These are phyloP conservation scores for Marmota monax DNA, from an alignment of 2,113 vertebrate species.

Conservation along the genomic window DNA sequence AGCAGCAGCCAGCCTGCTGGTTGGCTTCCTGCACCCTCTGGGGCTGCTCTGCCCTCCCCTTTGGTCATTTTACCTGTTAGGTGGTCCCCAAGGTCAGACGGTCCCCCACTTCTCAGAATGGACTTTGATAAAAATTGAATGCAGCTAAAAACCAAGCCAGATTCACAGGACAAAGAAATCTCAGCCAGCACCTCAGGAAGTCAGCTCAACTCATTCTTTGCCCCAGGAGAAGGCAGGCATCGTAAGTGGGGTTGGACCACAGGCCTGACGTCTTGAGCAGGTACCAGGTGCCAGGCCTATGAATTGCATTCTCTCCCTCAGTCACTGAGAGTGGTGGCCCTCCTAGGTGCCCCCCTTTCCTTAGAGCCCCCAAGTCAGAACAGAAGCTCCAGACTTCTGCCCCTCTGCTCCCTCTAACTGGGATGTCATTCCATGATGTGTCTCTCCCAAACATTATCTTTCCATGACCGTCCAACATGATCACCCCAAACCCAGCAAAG, in stretches of 20 bases:
- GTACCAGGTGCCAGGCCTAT: rapidly evolving
- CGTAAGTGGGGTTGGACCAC: background rate
- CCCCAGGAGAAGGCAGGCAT: background rate
- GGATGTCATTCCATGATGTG: rapidly evolving
- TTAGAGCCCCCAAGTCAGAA: background rate
- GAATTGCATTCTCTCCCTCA: background rate
- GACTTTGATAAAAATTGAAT: conserved; percentile 71
- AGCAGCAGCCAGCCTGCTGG: background rate
- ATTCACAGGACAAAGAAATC: background rate
- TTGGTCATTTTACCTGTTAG: conserved; percentile 41
- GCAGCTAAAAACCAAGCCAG: conserved; percentile 56
- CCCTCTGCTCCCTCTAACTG: background rate
- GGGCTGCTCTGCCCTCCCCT: background rate
- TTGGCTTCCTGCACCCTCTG: background rate
- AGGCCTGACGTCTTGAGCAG: background rate
- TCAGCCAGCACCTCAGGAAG: background rate
- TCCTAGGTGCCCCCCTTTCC: background rate
- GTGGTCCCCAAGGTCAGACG: background rate
- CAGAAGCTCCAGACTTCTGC: background rate
- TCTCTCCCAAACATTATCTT: background rate
- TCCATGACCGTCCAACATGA: background rate
- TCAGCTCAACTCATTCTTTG: background rate
- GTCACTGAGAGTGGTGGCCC: background rate
- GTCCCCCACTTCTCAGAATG: background rate
- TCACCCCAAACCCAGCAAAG: background rate